Conservation (phyloP, 2,113 vertebrate genomes). For the Crotalus helleri region DNA sequence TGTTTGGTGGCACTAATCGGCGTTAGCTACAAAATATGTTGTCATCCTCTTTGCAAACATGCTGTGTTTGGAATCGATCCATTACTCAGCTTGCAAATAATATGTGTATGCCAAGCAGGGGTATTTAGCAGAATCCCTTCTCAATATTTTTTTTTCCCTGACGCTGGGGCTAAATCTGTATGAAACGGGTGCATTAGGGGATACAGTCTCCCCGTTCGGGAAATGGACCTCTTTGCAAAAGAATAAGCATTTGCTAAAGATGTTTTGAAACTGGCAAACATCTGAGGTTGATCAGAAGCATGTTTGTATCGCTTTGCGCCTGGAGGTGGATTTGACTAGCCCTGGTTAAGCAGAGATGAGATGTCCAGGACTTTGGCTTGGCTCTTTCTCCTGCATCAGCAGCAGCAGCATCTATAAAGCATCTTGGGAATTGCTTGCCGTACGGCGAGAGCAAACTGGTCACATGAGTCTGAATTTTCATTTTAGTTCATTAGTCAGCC, state of each 20-base stretch:
- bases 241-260: not conserved
- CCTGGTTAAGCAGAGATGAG: constrained; percentile 56
- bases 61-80: not conserved
- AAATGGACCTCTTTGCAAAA: not conserved
- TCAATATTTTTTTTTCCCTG: not conserved
- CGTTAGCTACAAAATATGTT: not conserved
- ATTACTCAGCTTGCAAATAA: not conserved
- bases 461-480: constrained; percentile 86
- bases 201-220: not conserved
- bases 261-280: not conserved
- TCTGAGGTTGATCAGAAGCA: not conserved
- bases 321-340: constrained; percentile 23
- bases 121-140: not conserved
- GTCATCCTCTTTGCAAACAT: not conserved
- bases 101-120: not conserved
- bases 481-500: constrained; percentile 86
- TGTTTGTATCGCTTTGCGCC: not conserved
- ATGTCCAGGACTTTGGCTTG: constrained; percentile 45
- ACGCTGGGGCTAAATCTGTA: not conserved
- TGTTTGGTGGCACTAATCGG: accelerated
- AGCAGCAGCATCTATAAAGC: constrained; percentile 67
- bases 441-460: constrained; percentile 77
- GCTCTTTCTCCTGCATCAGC: constrained; percentile 72
- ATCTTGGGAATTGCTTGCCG: constrained; percentile 74
- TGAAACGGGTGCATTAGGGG: not conserved